These are phyloP conservation scores for Tachystola acroxantha DNA, from an alignment of 2,888 invertebrate genomes.

Conservation along the genomic window DNA sequence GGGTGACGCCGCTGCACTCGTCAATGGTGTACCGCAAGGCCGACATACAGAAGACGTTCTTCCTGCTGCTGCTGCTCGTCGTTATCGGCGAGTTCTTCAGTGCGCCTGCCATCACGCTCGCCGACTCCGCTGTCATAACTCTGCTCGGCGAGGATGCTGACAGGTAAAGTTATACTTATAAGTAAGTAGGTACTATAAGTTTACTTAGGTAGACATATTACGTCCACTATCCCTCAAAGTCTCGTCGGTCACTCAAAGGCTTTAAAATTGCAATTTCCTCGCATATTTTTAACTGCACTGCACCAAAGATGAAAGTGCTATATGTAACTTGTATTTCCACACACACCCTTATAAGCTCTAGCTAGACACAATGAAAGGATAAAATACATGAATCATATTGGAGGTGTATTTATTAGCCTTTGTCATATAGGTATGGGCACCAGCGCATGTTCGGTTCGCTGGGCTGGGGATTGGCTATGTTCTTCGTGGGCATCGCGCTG, in stretches of 20 bases:
- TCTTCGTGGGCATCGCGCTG: constrained; percentile 96
- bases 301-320: no score
- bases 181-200: background rate
- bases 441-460: constrained; percentile 99
- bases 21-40: constrained; percentile 93
- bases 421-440: constrained; percentile 93
- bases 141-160: constrained; percentile 93
- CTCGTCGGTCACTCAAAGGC: no score
- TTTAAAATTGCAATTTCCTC: no score
- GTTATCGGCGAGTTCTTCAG: constrained; percentile 98
- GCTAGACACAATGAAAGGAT: no score
- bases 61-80: constrained; percentile 93
- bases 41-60: constrained; percentile 97
- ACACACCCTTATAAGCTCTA: no score
- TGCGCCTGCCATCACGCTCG: constrained; percentile 96
- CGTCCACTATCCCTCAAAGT: no score
- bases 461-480: constrained; percentile 99
- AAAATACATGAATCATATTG: no score
- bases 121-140: constrained; percentile 94
- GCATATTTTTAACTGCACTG: no score
- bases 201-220: background rate
- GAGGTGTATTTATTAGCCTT: no score
- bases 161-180: constrained; percentile 47
- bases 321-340: no score
- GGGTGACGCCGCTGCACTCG: constrained; percentile 94